A percentile compares a stretch with the other conserved stretches of the same genome.
Conservation (phyloP, 2,888 invertebrate species). For the Slavum lentiscoides region DNA sequence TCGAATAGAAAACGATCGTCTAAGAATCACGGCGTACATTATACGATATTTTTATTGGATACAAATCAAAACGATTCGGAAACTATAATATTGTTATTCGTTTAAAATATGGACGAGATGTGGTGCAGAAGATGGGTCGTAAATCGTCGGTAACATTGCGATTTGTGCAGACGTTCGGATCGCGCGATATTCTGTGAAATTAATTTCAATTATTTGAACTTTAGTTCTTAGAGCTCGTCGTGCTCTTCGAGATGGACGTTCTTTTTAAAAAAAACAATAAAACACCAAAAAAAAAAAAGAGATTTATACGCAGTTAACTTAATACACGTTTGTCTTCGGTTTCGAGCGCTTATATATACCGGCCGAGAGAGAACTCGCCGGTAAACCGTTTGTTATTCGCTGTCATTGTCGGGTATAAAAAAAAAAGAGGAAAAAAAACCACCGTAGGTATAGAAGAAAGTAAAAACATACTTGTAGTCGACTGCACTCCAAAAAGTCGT, state of each 20-base stretch:
- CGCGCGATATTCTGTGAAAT: background rate
- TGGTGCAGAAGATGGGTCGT: too few species aligned
- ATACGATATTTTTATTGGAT: too few species aligned
- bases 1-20: background rate
- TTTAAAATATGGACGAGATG: background rate
- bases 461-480: slow-evolving; percentile 46
- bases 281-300: slow-evolving; percentile 4
- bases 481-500: background rate
- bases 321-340: slow-evolving; percentile 18
- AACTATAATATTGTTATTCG: too few species aligned
- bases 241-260: background rate
- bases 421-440: background rate
- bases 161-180: too few species aligned
- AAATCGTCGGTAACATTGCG: too few species aligned
- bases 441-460: slow-evolving; percentile 9
- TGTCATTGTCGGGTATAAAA: slow-evolving; percentile 39
- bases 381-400: slow-evolving; percentile 38
- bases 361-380: slow-evolving; percentile 16
- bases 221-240: background rate
- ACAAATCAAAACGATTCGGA: background rate
- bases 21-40: too few species aligned
- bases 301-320: slow-evolving; percentile 47
- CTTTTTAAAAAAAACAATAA: slow-evolving; percentile 42
- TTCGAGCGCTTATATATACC: background rate
- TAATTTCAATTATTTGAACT: slow-evolving; percentile 13